Percentiles rank a stretch among this genome's conserved stretches.
phyloP scores from a whole-genome alignment of 2,113 vertebrate genomes.

The Dolichotis patagonum region DNA sequence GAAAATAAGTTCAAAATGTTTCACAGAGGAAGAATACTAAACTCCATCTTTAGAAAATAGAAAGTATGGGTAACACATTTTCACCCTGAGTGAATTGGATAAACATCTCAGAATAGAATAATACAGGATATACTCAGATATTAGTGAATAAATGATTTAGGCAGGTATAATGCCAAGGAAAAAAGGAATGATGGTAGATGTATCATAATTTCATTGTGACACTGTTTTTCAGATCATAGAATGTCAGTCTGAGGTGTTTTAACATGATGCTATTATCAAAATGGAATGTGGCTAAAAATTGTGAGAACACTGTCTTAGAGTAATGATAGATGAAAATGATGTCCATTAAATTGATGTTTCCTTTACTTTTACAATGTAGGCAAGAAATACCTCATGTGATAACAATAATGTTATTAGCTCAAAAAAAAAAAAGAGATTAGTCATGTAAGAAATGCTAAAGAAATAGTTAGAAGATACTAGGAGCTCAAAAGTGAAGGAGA shows the following conservation, averaged over 20 bases:
- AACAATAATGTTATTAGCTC: not conserved
- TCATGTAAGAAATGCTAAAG: not conserved
- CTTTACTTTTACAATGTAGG: not conserved
- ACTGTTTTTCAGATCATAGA: not conserved
- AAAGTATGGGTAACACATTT: not conserved
- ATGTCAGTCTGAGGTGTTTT: not conserved
- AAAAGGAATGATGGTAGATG: not conserved
- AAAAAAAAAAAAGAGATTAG: not conserved
- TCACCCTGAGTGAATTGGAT: not conserved
- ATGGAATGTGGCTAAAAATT: not conserved
- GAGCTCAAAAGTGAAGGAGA: not conserved
- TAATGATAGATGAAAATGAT: constrained; percentile 2
- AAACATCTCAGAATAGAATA: constrained; percentile 23
- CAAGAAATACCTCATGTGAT: not conserved
- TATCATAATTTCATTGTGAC: not conserved
- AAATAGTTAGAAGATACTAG: not conserved
- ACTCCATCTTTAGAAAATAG: not conserved
- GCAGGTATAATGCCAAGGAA: not conserved
- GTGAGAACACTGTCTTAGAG: not conserved
- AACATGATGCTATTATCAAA: not conserved
- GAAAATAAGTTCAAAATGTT: not conserved
- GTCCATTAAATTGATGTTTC: not conserved
- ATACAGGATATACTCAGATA: not conserved
- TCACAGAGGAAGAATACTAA: not conserved
- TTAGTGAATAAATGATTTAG: not conserved